phyloP scores from a whole-genome alignment of 2,113 vertebrate genomes.

The Corvus cornix region DNA sequence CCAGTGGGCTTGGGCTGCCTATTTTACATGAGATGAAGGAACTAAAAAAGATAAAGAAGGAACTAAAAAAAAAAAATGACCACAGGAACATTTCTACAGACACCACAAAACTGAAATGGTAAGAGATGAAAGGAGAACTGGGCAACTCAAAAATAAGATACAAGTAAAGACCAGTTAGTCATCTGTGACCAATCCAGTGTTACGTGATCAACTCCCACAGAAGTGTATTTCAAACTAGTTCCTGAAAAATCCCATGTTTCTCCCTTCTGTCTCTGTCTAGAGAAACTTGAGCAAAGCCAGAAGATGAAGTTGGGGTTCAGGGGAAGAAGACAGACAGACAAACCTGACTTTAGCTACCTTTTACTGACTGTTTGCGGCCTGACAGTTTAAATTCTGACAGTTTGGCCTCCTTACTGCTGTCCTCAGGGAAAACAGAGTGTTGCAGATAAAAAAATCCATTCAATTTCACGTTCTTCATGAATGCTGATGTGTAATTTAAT shows the following conservation, averaged over 20 bases:
- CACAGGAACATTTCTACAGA: not conserved
- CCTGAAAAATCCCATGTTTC: not conserved
- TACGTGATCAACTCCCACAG: not conserved
- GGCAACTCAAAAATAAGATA: not conserved
- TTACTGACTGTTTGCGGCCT: not conserved
- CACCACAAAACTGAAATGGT: conserved; percentile 30
- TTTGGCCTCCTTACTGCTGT: not conserved
- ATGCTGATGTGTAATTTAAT: not conserved
- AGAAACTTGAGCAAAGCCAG: not conserved
- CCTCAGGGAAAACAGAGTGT: not conserved
- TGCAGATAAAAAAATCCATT: not conserved
- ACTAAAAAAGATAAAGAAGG: not conserved
- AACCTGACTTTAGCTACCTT: not conserved
- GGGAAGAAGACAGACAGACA: not conserved
- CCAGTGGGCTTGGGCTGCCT: not conserved
- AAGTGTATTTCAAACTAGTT: not conserved
- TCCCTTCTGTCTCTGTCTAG: not conserved
- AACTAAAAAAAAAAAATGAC: not conserved
- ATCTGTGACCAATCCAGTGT: not conserved
- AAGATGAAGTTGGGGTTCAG: not conserved
- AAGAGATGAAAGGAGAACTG: conserved; percentile 19
- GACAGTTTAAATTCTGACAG: not conserved
- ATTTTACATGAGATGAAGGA: not conserved
- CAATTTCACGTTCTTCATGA: not conserved
- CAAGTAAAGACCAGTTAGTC: not conserved